Conservation (phyloP, 2,797 vertebrate species). For the Clarias laeviceps region DNA sequence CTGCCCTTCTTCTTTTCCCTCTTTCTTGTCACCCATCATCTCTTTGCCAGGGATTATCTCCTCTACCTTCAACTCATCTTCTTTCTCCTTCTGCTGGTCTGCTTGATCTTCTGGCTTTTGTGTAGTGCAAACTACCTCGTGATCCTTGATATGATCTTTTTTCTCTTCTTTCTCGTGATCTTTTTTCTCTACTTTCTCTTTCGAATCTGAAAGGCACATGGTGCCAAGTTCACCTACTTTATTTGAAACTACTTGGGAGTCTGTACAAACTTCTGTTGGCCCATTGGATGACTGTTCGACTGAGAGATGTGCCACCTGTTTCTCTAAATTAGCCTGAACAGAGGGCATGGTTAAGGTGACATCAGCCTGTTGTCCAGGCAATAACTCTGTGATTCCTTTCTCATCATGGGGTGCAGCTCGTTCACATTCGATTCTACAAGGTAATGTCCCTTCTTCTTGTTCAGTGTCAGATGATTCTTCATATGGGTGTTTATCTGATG, state of each 20-base stretch:
- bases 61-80: conserved; percentile 21
- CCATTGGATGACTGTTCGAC: conserved; percentile 70
- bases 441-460: conserved; percentile 67
- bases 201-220: conserved; percentile 54
- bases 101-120: conserved; percentile 28
- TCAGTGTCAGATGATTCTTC: conserved; percentile 68
- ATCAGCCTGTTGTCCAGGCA: conserved; percentile 55
- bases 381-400: conserved; percentile 48
- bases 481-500: conserved; percentile 61
- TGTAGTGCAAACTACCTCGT: conserved; percentile 32
- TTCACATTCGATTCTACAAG: conserved; percentile 75
- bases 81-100: conserved; percentile 15
- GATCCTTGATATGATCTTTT: conserved; percentile 22
- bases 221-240: conserved; percentile 58
- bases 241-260: conserved; percentile 57
- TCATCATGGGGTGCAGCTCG: conserved; percentile 60
- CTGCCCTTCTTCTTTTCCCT: conserved; percentile 48
- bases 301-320: conserved; percentile 56
- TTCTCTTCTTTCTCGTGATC: conserved; percentile 48
- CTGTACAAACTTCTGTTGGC: conserved; percentile 74
- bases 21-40: conserved; percentile 48
- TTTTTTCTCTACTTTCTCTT: conserved; percentile 54
- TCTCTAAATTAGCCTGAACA: conserved; percentile 58
- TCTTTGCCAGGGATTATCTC: conserved; percentile 4
- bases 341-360: conserved; percentile 54